phyloP scores from a whole-genome alignment of 2,797 vertebrate species.

The Enteromius viviparus region DNA sequence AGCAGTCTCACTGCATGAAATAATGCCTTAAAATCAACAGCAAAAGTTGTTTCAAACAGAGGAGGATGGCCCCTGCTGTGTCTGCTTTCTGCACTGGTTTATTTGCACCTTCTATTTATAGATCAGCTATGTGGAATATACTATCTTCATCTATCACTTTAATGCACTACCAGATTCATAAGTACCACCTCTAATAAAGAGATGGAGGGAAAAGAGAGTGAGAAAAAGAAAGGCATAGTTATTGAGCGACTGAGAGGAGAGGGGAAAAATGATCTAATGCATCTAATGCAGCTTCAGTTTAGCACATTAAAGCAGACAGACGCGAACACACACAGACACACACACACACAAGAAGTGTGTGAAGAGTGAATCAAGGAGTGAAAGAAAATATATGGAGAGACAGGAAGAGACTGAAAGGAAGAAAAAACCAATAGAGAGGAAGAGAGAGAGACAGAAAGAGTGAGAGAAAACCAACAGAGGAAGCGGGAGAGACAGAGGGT shows the following conservation, averaged over 20 bases:
- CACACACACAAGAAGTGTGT: background rate
- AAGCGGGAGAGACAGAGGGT: slow-evolving; percentile 14
- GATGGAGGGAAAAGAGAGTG: slow-evolving; percentile 28
- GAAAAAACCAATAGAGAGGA: background rate
- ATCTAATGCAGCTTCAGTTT: slow-evolving; percentile 47
- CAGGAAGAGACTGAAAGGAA: slow-evolving; percentile 2
- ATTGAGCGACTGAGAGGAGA: slow-evolving; percentile 21
- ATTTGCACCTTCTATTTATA: slow-evolving; percentile 47
- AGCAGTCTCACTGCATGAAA: background rate
- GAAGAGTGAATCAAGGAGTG: background rate
- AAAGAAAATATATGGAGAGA: slow-evolving; percentile 14
- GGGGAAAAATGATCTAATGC: slow-evolving; percentile 46
- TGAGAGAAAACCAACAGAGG: background rate
- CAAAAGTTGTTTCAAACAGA: slow-evolving; percentile 36
- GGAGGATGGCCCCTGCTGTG: background rate
- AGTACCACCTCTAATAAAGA: slow-evolving; percentile 50
- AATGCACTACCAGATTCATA: slow-evolving; percentile 49
- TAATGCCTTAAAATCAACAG: slow-evolving; percentile 16
- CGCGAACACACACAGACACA: background rate
- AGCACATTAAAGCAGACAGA: slow-evolving; percentile 42
- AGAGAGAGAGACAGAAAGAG: background rate
- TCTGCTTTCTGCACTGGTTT: slow-evolving; percentile 18
- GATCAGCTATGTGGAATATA: slow-evolving; percentile 33
- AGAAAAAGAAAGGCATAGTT: slow-evolving; percentile 42
- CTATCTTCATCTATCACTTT: slow-evolving; percentile 51